Evolutionary conservation across 2,888 invertebrate genomes (phyloP), one percentile per base, ranked within the genome.

Genomic region (Ichneumon xanthorius): DNA sequence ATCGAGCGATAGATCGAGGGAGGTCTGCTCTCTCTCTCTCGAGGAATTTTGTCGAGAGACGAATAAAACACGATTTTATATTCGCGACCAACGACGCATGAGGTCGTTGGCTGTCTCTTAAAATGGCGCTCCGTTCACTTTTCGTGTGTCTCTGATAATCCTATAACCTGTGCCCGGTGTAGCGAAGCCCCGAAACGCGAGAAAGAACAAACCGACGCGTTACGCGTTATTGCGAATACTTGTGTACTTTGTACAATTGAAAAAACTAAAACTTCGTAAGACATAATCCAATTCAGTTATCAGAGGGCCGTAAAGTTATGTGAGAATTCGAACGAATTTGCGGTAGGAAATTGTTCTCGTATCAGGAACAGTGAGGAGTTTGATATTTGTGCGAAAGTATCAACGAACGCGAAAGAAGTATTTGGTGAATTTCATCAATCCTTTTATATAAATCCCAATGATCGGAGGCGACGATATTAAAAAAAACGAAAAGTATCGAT

Each of bases 341-440:
- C 33, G 30, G 9, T 22, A 40, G 30, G 14, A 53, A 50, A 45
- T 55, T 72, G 63, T 65, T 65, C 37, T 40, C 40, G 37, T 55
- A 40, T 50, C 48, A 4, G 19, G 37, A 63, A 63, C 6, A n/a
- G 61, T 63, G 61, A 63, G 33, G 61, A n/a, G 61, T 63, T 63
- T 63, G 58, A 63, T 58, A 63, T 48, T 63, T 53, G 77, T 79
- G 82, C 55, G 63, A 75, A 79, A 37, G 16, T 67, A 50, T 48
- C 78, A 26, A 65, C 48, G 55, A 80, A 68, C 16, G n/a, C 26
- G 70, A 70, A 22, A 63, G 53, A 68, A 50, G 58, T 68, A 78
- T 75, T 84, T 75, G 86, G 86, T 86, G 86, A 86, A 84, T 85
- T 75, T 84, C 48, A 81, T 85, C 81, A 50, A 82, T 82, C 70